Evolutionary conservation across 1,140 invertebrate species (phyloP).

Genomic region (Leptestheria dahalacensis): DNA sequence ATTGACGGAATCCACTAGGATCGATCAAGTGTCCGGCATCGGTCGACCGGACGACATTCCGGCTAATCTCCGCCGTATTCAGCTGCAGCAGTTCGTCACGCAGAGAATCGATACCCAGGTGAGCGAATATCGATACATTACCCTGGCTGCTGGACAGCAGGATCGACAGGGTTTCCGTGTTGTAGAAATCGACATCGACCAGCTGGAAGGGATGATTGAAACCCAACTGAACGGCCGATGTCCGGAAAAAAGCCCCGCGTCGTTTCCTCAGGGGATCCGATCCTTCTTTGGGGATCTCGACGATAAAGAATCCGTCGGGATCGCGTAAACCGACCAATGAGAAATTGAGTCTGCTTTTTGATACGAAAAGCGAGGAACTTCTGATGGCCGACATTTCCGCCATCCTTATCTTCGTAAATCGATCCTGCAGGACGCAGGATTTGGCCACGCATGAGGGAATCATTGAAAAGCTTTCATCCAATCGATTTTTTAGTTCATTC

Average conservation of each 20-base stretch:
- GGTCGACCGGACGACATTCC: conserved; percentile 17
- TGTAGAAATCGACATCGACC: conserved; percentile 54
- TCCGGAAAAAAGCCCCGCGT: conserved; percentile 20
- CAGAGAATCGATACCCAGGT: conserved; percentile 23
- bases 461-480: conserved; percentile 48
- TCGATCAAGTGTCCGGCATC: conserved; percentile 24
- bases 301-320: conserved; percentile 4
- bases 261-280: no score
- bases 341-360: neutral
- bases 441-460: conserved; percentile 20
- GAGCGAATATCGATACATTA: conserved; percentile 24
- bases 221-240: conserved; percentile 11
- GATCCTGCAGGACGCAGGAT: neutral
- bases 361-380: neutral
- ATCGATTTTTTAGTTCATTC: conserved; percentile 45
- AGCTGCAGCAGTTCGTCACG: conserved; percentile 16
- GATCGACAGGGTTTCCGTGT: conserved; percentile 51
- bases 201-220: conserved; percentile 17
- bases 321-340: conserved; percentile 1
- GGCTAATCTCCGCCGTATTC: conserved; percentile 12
- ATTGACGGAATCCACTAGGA: conserved; percentile 26
- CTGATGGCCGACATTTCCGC: neutral
- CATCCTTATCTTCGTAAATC: neutral
- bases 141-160: conserved; percentile 21
- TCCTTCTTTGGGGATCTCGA: conserved; percentile 4